These are phyloP conservation scores for Lethrus apterus DNA, from an alignment of 1,140 invertebrate genomes.

Conservation along the genomic window DNA sequence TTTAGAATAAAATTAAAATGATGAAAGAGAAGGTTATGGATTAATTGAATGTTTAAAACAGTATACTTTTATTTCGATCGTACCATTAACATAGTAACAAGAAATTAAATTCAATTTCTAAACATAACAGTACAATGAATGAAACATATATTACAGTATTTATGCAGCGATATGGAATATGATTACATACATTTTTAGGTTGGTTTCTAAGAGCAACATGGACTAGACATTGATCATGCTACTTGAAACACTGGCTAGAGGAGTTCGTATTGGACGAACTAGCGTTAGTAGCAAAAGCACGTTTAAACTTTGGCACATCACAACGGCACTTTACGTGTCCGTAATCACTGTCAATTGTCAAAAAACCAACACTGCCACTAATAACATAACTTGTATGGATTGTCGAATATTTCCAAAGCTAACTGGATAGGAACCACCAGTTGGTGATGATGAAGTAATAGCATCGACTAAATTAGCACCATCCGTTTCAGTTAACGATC, in stretches of 20 bases:
- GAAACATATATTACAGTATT: conserved; percentile 14
- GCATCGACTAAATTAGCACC: conserved; percentile 13
- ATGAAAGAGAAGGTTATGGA: conserved; percentile 1
- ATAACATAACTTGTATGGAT: background rate
- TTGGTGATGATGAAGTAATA: conserved; percentile 1
- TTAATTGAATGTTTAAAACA: conserved; percentile 3
- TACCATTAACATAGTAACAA: conserved; percentile 7
- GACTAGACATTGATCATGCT: conserved; percentile 28
- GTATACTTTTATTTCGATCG: conserved; percentile 9
- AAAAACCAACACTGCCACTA: conserved; percentile 11
- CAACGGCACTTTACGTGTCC: conserved; percentile 20
- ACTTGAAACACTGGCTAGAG: conserved; percentile 14
- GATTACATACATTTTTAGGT: conserved; percentile 8
- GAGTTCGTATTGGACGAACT: conserved; percentile 21
- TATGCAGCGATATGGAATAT: conserved; percentile 1
- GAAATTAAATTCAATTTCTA: conserved; percentile 4
- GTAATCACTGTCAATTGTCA: conserved; percentile 14
- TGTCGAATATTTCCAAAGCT: conserved; percentile 17
- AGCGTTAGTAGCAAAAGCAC: conserved; percentile 39
- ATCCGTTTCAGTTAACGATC: conserved; percentile 30
- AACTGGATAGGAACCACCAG: background rate
- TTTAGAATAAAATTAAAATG: no score
- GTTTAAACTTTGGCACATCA: conserved; percentile 42
- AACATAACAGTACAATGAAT: conserved; percentile 1
- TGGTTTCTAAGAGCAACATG: conserved; percentile 20